Conservation (phyloP, 2,888 invertebrate species). For the Noctuana brunneofusca region DNA sequence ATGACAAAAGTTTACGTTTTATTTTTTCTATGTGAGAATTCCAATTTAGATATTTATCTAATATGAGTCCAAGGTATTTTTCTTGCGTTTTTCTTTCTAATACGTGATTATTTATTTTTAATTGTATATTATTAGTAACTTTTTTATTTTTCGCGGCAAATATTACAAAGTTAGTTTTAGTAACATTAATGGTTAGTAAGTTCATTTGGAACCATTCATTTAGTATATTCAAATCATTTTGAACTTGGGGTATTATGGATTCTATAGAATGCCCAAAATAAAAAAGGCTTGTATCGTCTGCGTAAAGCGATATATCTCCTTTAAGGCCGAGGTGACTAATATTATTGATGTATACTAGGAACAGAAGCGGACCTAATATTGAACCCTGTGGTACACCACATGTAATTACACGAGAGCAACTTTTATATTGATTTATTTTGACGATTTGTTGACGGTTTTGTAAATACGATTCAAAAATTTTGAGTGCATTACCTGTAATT, state of each 20-base stretch:
- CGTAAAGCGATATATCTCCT: constrained; percentile 13
- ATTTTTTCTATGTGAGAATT: constrained; percentile 37
- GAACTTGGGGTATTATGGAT: constrained; percentile 19
- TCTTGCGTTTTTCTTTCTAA: constrained; percentile 25
- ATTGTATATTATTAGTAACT: neutral
- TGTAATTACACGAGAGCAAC: no score
- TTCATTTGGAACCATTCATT: constrained; percentile 38
- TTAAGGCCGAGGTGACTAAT: constrained; percentile 10
- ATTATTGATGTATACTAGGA: constrained; percentile 27
- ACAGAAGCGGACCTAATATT: constrained; percentile 25
- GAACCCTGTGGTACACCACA: no score
- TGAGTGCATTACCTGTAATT: constrained; percentile 17
- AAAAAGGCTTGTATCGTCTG: constrained; percentile 35
- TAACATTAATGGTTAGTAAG: constrained; percentile 19
- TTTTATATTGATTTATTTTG: constrained; percentile 10
- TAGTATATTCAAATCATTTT: constrained; percentile 36
- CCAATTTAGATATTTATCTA: constrained; percentile 37
- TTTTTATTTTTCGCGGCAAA: constrained; percentile 22
- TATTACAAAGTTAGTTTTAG: constrained; percentile 20
- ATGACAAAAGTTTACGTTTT: constrained; percentile 35
- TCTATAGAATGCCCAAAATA: constrained; percentile 36
- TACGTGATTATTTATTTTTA: constrained; percentile 12
- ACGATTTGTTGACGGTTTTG: constrained; percentile 34
- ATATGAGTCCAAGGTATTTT: constrained; percentile 40
- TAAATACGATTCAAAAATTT: constrained; percentile 34